A percentile compares a stretch with the other conserved stretches of the same genome.
Conservation (phyloP, 1,140 invertebrate species). For the Hormaphis cornu region DNA sequence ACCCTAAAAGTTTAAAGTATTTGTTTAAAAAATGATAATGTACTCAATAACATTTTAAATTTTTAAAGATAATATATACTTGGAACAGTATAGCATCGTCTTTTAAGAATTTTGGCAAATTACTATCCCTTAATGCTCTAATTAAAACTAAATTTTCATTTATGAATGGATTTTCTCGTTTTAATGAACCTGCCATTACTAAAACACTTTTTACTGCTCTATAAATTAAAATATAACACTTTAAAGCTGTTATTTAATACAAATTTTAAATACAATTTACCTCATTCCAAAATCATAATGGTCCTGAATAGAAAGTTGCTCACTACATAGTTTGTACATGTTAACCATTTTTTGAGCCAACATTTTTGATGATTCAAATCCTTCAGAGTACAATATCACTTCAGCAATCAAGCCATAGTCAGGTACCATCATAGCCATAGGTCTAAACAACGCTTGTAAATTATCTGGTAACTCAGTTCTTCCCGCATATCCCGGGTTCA, state of each 20-base stretch:
- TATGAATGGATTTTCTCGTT: slow-evolving; percentile 72
- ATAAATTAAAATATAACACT: slow-evolving; percentile 29
- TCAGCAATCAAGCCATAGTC: slow-evolving; percentile 87
- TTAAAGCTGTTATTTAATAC: neutral
- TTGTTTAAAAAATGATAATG: neutral
- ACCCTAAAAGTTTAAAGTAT: slow-evolving; percentile 49
- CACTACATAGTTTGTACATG: slow-evolving; percentile 84
- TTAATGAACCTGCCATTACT: slow-evolving; percentile 80
- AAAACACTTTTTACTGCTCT: slow-evolving; percentile 54
- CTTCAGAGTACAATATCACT: slow-evolving; percentile 84
- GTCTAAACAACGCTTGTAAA: slow-evolving; percentile 74
- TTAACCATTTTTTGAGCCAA: slow-evolving; percentile 82
- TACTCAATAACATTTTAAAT: no score
- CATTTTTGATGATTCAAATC: slow-evolving; percentile 76
- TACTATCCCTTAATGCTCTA: slow-evolving; percentile 79
- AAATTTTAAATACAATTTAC: neutral
- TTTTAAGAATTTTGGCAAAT: slow-evolving; percentile 82
- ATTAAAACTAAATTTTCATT: slow-evolving; percentile 68
- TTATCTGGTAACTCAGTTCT: slow-evolving; percentile 74
- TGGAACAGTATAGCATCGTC: slow-evolving; percentile 72
- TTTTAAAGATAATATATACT: slow-evolving; percentile 38
- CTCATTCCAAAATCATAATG: slow-evolving; percentile 89
- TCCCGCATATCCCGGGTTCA: slow-evolving; percentile 85
- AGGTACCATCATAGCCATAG: slow-evolving; percentile 88
- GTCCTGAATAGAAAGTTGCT: slow-evolving; percentile 84